Base-by-base conservation (phyloP, 2,888 invertebrate species). In the Parnassius glacialis region DNA sequence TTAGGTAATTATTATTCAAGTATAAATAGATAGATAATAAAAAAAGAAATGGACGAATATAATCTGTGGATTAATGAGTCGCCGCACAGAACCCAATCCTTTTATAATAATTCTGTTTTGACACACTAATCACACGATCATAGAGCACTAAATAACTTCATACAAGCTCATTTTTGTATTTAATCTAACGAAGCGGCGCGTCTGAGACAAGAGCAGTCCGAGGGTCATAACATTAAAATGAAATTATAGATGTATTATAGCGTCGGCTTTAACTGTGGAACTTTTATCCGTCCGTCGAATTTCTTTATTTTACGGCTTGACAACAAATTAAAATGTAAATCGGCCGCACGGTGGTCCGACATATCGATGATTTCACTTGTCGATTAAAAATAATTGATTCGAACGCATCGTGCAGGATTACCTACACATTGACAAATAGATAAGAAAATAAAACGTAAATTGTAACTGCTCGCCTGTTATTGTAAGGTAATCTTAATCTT, bases 241-340 rank as follows among this genome's bases (percentile, higher is more conserved):
- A 84, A 85, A 84, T 84, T 83, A 87, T 80, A 78, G 80, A 78
- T 79, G 79, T 82, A 81, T 48, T 10, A 43, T 76, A 77, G 78
- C 80, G 81, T 81, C 80, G 78, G 75, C 68, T 81, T 89, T 87
- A 86, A 88, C 87, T 87, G 85, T 78, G 70, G 64, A 67, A 70
- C 80, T 83, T 84, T 84, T 84, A 83, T 79, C 74, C 76, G 72
- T 73, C 74, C 82, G 76, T 83, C 82, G 85, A 84, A 90, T 90
- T 89, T 89, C 89, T 90, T 90, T 87, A 90, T 90, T 90, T 90
- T 85, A 90, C 85, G 82, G 84, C 79, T 79, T 81, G 80, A 84
- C 85, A 89, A 85, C 87, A 84, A 85, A 90, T 90, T 90, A 87
- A 87, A 87, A 90, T 91, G 90, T 85, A 83, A 90, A 91, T 91